Percentiles rank a stretch among this genome's conserved stretches.
These are phyloP conservation scores for Smittia sp. DNA, from an alignment of 2,888 invertebrate genomes.

Conservation along the genomic window DNA sequence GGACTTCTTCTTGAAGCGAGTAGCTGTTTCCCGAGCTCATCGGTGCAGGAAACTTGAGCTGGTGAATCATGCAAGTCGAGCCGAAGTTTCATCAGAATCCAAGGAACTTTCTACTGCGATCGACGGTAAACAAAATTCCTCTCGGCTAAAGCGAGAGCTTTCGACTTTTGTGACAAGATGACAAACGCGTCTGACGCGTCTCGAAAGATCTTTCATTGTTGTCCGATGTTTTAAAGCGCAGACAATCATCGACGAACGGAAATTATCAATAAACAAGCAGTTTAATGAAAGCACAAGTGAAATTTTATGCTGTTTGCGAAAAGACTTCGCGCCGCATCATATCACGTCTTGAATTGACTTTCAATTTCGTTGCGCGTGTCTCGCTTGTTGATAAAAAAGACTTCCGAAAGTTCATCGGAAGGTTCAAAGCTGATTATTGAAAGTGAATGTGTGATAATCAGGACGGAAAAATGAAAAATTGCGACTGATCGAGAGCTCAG, in stretches of 20 bases:
- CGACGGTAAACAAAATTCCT: neutral
- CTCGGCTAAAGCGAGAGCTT: neutral
- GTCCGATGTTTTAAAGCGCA: neutral
- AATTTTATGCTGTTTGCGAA: constrained; percentile 12
- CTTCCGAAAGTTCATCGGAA: neutral
- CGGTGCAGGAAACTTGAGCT: too few species aligned
- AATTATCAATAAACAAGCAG: constrained; percentile 13
- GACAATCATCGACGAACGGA: neutral
- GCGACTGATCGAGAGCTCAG: neutral
- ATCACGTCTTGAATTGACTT: constrained; percentile 26
- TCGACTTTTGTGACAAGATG: neutral
- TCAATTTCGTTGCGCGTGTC: constrained; percentile 10
- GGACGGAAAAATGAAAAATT: neutral
- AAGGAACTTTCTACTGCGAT: neutral
- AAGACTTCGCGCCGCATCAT: constrained; percentile 2
- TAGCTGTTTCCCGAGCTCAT: too few species aligned
- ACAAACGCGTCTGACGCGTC: neutral
- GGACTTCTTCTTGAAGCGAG: too few species aligned
- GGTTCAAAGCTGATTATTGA: neutral
- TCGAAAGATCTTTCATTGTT: neutral
- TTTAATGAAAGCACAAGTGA: constrained; percentile 27
- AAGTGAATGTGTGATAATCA: constrained; percentile 8
- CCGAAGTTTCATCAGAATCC: neutral
- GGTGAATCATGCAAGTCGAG: too few species aligned
- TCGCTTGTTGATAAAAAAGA: neutral